A percentile compares a stretch with the other conserved stretches of the same genome.
Evolutionary conservation across 2,113 vertebrate species (phyloP).

Genomic region (Brachypteracias leptosomus): DNA sequence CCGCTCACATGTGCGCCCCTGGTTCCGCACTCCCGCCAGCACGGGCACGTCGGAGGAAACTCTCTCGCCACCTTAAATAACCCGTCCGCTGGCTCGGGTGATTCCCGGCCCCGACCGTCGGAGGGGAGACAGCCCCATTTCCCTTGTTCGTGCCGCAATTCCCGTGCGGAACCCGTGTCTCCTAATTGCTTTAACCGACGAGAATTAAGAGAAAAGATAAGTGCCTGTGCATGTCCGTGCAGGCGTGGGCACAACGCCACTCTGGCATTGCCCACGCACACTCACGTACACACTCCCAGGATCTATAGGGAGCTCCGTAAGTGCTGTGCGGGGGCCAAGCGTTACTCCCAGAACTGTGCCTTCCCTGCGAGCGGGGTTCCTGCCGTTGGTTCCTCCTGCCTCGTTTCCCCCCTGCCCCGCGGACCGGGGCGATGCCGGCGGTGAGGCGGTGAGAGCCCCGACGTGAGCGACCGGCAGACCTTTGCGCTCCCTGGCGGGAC

Average conservation of each 20-base stretch:
- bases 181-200: not conserved
- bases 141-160: not conserved
- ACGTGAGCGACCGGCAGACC: not conserved
- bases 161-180: not conserved
- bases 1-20: not conserved
- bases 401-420: not conserved
- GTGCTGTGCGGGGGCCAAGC: too few species aligned
- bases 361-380: not conserved
- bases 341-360: not conserved
- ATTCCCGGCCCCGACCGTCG: not conserved
- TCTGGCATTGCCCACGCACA: not conserved
- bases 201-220: not conserved
- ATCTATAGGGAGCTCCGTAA: not conserved
- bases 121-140: not conserved
- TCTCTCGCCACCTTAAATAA: not conserved
- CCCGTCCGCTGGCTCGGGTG: not conserved
- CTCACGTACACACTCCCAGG: not conserved
- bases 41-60: not conserved
- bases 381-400: not conserved
- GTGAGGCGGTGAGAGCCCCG: not conserved
- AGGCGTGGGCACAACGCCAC: not conserved
- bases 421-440: not conserved
- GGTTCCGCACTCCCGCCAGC: not conserved
- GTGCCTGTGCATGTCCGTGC: not conserved
- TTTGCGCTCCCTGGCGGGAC: not conserved